Base-by-base conservation (phyloP, 2,113 vertebrate genomes). In the Cromileptes altivelis region DNA sequence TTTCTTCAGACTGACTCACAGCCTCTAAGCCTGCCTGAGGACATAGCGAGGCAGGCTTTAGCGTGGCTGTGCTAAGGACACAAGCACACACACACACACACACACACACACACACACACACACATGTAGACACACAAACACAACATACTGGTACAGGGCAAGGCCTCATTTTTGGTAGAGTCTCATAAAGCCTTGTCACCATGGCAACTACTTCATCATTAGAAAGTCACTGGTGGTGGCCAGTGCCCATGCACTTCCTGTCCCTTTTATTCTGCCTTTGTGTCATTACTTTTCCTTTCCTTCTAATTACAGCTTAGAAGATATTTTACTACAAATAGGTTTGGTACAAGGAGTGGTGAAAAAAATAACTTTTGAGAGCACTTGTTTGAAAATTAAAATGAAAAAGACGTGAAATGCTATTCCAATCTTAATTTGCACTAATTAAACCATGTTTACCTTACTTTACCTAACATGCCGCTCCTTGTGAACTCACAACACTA, bases 131-230 rank as follows among this genome's bases (percentile, higher is more conserved):
- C 81, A 77, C 75, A 82, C 71, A 79, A 55, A 90, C 57, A 67
- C 75, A 82, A 55, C 60, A 21, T 60, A 65, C 70, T 78, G 81
- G 83, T 79, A 75, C 87, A 90, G 91, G 93, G 88, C 90, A 92
- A 88, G 91, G 88, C 84, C 91, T 86, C 78, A 53, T 79, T 84
- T 92, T 89, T 88, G 75, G 83, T 86, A 77, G 82, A 92, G 87
- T 83, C 82, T 88, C 82, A 82, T 88, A 89, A 90, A 93, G 78
- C 73, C 83, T 73, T 83, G 93, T 94, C 92, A 91, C 94, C 91
- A 94, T 94, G 90, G 91, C 88, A 94, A 94, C 94, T 84, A 75
- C 90, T 77, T 64, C 76, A 92, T 92, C 91, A 93, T 93, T 94
- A 94, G 81, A 90, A 91, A 89, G 85, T 88, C 85, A 85, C 73